Evolutionary conservation across 2,888 invertebrate genomes (phyloP), one percentile per base, ranked within the genome.

Genomic region (Scaptomyza cyrtandrae): DNA sequence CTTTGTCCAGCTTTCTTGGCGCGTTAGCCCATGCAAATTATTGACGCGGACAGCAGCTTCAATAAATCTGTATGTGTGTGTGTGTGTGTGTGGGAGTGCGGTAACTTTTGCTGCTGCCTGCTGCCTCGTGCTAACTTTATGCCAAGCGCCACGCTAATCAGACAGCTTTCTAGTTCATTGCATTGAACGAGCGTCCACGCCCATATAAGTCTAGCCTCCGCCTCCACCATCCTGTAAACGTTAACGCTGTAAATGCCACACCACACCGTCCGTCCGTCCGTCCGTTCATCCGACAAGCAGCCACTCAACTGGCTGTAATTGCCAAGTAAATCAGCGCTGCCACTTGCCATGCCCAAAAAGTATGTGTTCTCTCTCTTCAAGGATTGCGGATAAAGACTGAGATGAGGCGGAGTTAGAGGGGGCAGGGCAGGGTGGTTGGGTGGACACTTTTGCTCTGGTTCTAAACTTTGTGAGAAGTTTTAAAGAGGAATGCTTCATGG

Each of bases 131-230:
- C 70, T 60, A 77, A 77, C 78, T 77, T 77, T 78, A 74, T 78
- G 78, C 71, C 78, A 65, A 74, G 82, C 82, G 67, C 76, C 66
- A 78, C 85, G 83, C 83, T 84, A 84, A 84, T 84, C 83, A 84
- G 83, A 84, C 83, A 84, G 87, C 87, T 86, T 84, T 84, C 83
- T 87, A 84, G 83, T 84, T 84, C 83, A 84, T 84, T 84, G 87
- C 83, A 69, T 86, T 81, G 65, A 73, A 57, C 68, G 75, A 62
- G 48, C 50, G 72, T 3, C 49, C 76, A 68, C 76, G 75, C 75
- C 75, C 75, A 75, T 69, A 74, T 53, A 16, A 41, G 45, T 52
- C 62, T 37, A 33, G 14, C 3, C 35, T 9, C 9, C 49, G 16
- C 14, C 39, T 2, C 52, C 62, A 33, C 46, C 53, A 58, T 31